These are phyloP conservation scores for Hermaeophaga mercurialis DNA, from an alignment of 2,888 invertebrate genomes.

Conservation along the genomic window DNA sequence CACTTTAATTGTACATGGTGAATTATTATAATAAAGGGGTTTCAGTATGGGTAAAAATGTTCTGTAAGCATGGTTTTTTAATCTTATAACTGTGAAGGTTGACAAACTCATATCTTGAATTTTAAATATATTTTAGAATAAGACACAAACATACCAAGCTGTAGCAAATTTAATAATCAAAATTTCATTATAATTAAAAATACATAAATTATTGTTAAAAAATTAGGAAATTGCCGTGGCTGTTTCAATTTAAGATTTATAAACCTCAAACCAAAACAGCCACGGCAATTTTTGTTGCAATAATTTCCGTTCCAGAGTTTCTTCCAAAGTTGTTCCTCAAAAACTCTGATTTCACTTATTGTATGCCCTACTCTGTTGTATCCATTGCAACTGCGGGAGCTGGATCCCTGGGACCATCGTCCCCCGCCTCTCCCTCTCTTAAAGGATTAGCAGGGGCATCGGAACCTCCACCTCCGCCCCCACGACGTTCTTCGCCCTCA, in stretches of 20 bases:
- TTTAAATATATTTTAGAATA: neutral
- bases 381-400: conserved; percentile 61
- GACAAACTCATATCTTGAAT: no score
- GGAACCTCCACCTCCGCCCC: conserved; percentile 43
- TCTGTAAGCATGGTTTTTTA: no score
- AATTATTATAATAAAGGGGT: no score
- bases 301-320: neutral
- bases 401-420: conserved; percentile 57
- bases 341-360: conserved; percentile 41
- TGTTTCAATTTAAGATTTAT: conserved; percentile 29
- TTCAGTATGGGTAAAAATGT: no score
- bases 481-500: conserved; percentile 55
- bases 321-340: neutral
- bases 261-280: conserved; percentile 41
- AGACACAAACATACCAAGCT: conserved; percentile 12
- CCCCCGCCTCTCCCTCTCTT: conserved; percentile 54
- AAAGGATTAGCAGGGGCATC: conserved; percentile 39
- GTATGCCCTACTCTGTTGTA: conserved; percentile 57
- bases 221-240: conserved; percentile 44
- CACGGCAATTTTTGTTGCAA: conserved; percentile 46
- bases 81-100: no score
- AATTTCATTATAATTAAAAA: conserved; percentile 15
- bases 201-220: neutral
- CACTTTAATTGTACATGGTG: no score
- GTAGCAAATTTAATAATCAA: conserved; percentile 20